Conservation (phyloP, 2,888 invertebrate species). For the Ceriagrion tenellum region DNA sequence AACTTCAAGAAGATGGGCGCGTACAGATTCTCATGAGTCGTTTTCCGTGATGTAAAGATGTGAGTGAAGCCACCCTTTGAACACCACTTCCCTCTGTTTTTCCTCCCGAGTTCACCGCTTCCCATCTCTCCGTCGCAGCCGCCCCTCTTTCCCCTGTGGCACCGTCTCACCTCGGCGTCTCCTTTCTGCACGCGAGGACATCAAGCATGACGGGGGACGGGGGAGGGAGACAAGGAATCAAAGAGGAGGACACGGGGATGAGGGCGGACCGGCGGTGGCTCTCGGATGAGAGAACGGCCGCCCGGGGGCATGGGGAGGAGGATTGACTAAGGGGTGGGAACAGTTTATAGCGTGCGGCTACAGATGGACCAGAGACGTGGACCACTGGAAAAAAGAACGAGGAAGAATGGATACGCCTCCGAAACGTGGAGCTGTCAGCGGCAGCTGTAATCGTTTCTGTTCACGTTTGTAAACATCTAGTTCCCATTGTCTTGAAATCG, state of each 20-base stretch:
- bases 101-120: background rate
- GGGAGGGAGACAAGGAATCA: slow-evolving; percentile 13
- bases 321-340: background rate
- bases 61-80: background rate
- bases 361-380: no score
- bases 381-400: no score
- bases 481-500: no score
- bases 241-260: slow-evolving; percentile 47
- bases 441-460: no score
- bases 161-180: slow-evolving; percentile 77
- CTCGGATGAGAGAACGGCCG: background rate
- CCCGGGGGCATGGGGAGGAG: background rate
- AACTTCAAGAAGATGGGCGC: no score
- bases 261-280: background rate
- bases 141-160: slow-evolving; percentile 72
- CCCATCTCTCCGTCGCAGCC: background rate
- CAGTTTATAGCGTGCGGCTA: background rate
- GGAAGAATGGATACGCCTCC: no score
- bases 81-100: background rate
- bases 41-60: background rate
- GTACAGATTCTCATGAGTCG: no score
- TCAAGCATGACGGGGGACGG: slow-evolving; percentile 64
- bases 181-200: slow-evolving; percentile 61
- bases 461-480: no score
- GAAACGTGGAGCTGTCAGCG: no score